Evolutionary conservation across 2,888 invertebrate genomes (phyloP).

Genomic region (Oligia latruncula): DNA sequence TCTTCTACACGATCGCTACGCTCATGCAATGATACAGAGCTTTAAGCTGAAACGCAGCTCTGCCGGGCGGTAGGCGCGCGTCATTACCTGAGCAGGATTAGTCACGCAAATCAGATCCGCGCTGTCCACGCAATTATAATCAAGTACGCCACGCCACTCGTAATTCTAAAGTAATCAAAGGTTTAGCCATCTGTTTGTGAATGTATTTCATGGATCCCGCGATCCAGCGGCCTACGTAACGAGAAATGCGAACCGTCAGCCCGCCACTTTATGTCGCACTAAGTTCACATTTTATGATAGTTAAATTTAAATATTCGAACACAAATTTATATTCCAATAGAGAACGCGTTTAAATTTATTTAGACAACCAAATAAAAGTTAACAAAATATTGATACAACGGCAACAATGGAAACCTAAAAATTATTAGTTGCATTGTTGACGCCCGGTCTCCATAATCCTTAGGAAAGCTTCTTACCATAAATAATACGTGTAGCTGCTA

Average conservation of each 20-base stretch:
- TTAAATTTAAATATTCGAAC: conserved; percentile 68
- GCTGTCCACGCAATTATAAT: conserved; percentile 89
- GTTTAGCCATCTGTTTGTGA: conserved; percentile 82
- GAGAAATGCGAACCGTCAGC: conserved; percentile 67
- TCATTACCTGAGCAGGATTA: conserved; percentile 86
- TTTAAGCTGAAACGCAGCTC: conserved; percentile 69
- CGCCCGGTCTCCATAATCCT: conserved; percentile 88
- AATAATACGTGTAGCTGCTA: conserved; percentile 89
- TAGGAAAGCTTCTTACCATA: conserved; percentile 89
- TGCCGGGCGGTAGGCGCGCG: conserved; percentile 81
- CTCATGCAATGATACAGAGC: conserved; percentile 47
- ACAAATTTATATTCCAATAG: conserved; percentile 63
- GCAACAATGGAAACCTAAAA: conserved; percentile 73
- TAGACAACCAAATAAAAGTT: conserved; percentile 71
- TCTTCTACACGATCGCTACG: conserved; percentile 40
- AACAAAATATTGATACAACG: conserved; percentile 73
- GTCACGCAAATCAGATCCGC: conserved; percentile 88
- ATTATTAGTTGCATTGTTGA: conserved; percentile 85
- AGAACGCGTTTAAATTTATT: conserved; percentile 62
- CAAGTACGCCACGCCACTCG: conserved; percentile 85
- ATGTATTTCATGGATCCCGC: conserved; percentile 69
- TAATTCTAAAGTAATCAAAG: conserved; percentile 89
- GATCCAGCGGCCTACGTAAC: conserved; percentile 61
- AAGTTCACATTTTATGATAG: conserved; percentile 65
- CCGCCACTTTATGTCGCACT: conserved; percentile 68